Evolutionary conservation across 2,888 invertebrate species (phyloP).

Genomic region (Andrena praecox): DNA sequence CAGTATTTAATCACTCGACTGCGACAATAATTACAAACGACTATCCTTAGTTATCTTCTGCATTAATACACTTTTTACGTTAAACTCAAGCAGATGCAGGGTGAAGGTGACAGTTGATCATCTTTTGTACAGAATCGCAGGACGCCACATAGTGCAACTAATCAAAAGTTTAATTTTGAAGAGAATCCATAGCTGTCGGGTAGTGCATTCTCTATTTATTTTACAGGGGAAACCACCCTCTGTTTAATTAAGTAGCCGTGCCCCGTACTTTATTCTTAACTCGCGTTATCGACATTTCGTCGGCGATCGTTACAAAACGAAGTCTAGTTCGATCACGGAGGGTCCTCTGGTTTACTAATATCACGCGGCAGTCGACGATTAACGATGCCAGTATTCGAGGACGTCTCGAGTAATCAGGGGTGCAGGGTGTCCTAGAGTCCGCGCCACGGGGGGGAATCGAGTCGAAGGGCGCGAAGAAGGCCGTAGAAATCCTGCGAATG

Average conservation of each 20-base stretch:
- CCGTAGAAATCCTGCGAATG: slow-evolving; percentile 27
- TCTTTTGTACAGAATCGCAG: too few species aligned
- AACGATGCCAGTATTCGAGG: slow-evolving; percentile 75
- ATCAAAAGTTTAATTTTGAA: too few species aligned
- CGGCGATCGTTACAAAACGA: slow-evolving; percentile 6
- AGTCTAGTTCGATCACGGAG: slow-evolving; percentile 25
- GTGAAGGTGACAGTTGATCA: too few species aligned
- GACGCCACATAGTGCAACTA: too few species aligned
- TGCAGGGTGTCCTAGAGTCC: slow-evolving; percentile 56
- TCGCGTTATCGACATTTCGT: neutral
- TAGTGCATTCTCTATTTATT: too few species aligned
- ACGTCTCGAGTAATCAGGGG: slow-evolving; percentile 72
- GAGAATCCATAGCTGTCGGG: too few species aligned
- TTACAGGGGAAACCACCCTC: too few species aligned
- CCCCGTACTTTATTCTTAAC: neutral
- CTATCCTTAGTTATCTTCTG: too few species aligned
- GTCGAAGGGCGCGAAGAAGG: slow-evolving; percentile 59
- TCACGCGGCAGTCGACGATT: slow-evolving; percentile 64
- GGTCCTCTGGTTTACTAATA: slow-evolving; percentile 39
- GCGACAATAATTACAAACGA: too few species aligned
- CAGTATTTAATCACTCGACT: neutral
- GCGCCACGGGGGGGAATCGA: slow-evolving; percentile 47
- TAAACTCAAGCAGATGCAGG: too few species aligned
- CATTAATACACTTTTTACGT: too few species aligned
- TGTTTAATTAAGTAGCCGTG: neutral